Base-by-base conservation (phyloP, 2,797 vertebrate species). In the Antennarius maculatus region DNA sequence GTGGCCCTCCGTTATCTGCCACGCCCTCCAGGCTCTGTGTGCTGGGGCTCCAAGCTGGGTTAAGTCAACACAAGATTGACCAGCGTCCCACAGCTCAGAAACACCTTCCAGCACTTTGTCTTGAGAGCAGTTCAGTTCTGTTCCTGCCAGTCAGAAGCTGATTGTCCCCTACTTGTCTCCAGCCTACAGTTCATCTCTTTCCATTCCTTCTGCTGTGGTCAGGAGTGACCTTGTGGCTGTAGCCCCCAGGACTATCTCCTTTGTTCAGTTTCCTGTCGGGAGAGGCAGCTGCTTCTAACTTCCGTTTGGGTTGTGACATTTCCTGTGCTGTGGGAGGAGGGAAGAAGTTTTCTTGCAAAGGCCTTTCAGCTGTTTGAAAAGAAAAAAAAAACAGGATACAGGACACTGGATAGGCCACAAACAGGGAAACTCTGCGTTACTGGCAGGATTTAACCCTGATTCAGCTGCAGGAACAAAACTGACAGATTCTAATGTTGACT, bases 181-280 rank as follows among this genome's bases (percentile, higher is more conserved):
- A 34, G 31, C 37, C 10, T 11, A 39, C 37, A 43, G 42, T 15
- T 43, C 13, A 15, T 3, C 42, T 15, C 6, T 66, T 63, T 65
- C 53, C 53, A 28, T 57, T 37, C 34, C 28, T 52, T 0, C 11
- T 3, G 53, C 45, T 52, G 13, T 5, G 37, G 37, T 43, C 61
- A 61, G 43, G 61, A 43, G 0, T 61, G 68, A 83, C 78, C 74
- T 78, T 75, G 49, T 71, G 69, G 49, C 53, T 69, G 58, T 58
- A 56, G 57, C 60, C 72, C 69, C 64, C 65, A 65, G 67, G 63
- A 74, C 61, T 67, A 78, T 88, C 85, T 88, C 53, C 79, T 89
- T 84, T 89, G 84, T 84, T 75, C 45, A 76, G 84, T 84, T 88
- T 91, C 90, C 89, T 88, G 85, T 83, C 69, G 69, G 75, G 80